Evolutionary conservation across 2,113 vertebrate genomes (phyloP).

Genomic region (Onychorhynchus coronatus): DNA sequence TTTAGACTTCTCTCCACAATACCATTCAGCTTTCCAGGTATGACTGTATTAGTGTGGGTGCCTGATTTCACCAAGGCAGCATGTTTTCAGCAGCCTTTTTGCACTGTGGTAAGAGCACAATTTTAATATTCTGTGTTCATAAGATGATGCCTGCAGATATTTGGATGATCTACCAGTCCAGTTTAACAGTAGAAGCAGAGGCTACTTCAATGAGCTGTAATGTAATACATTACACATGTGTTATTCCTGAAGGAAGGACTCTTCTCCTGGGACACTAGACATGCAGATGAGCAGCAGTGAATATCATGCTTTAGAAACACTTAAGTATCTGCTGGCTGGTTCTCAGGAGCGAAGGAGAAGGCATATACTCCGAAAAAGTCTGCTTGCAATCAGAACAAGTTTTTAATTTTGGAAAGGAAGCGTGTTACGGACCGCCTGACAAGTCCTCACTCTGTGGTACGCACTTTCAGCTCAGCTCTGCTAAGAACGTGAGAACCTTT

Average conservation of each 20-base stretch:
- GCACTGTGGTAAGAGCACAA: not conserved
- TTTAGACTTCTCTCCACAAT: not conserved
- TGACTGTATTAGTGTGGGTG: rapidly evolving
- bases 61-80: not conserved
- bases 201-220: slow-evolving; percentile 18
- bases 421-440: not conserved
- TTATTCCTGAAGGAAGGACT: slow-evolving; percentile 21
- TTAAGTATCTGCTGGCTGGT: not conserved
- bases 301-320: not conserved
- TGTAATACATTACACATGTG: not conserved
- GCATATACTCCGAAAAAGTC: not conserved
- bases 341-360: not conserved
- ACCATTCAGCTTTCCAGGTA: not conserved
- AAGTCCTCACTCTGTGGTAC: not conserved
- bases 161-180: not conserved
- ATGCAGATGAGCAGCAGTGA: slow-evolving; percentile 9
- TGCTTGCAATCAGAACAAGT: not conserved
- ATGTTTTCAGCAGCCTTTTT: not conserved
- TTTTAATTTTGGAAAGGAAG: slow-evolving; percentile 22
- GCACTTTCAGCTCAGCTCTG: not conserved
- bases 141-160: not conserved
- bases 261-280: not conserved
- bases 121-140: not conserved
- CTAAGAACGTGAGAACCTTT: not conserved
- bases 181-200: not conserved